phyloP scores from a whole-genome alignment of 2,113 vertebrate genomes.

The Theristicus caerulescens region DNA sequence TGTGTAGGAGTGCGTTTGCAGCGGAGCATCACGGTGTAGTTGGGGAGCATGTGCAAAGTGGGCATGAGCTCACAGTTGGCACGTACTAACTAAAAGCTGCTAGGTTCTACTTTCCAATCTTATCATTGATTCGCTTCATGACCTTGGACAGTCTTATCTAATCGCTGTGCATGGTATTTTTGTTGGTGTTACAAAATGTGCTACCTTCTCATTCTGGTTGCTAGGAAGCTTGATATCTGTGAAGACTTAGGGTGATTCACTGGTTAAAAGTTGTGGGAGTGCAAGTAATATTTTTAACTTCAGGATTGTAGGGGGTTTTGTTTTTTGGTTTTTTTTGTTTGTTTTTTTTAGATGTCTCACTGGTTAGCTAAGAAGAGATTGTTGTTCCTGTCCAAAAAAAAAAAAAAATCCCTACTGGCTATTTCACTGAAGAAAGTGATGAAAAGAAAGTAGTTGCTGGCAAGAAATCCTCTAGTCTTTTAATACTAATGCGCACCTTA shows the following conservation, averaged over 20 bases:
- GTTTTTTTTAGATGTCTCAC: not conserved
- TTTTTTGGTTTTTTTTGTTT: not conserved
- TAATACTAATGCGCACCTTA: rapidly evolving
- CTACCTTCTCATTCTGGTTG: not conserved
- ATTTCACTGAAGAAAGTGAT: not conserved
- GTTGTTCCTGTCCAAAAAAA: not conserved
- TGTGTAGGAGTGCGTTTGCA: not conserved
- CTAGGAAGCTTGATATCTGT: not conserved
- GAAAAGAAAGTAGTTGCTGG: not conserved
- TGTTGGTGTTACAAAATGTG: not conserved
- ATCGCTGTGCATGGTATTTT: not conserved
- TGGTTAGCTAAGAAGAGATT: not conserved
- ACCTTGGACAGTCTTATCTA: not conserved
- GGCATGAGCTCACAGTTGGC: not conserved
- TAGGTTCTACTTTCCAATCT: not conserved
- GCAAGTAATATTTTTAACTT: not conserved
- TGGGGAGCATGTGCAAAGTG: rapidly evolving
- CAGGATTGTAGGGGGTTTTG: not conserved
- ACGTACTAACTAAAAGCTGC: rapidly evolving
- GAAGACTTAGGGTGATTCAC: not conserved
- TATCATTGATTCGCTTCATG: not conserved
- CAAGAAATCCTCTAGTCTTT: not conserved
- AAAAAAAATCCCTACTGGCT: not conserved
- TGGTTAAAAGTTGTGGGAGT: not conserved
- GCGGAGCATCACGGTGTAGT: rapidly evolving